Conservation (phyloP, 2,888 invertebrate genomes). For the Lamellibrachia satsuma region DNA sequence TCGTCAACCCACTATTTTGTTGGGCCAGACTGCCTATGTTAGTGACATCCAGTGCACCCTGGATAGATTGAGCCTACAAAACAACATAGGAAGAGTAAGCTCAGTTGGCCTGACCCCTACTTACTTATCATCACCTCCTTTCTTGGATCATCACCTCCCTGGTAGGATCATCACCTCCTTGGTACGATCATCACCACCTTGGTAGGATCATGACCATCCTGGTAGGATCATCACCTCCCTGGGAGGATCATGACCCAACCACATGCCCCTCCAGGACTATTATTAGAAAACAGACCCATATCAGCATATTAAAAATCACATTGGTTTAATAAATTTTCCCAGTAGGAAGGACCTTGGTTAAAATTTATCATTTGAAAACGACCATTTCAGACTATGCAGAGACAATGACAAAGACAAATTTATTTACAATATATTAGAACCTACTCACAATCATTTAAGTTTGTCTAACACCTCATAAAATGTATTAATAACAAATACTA, state of each 20-base stretch:
- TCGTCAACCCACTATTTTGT: conserved; percentile 14
- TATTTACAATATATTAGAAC: not conserved
- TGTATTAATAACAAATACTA: not conserved
- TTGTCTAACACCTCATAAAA: not conserved
- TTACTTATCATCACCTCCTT: not conserved
- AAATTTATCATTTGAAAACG: too few relatives aligned
- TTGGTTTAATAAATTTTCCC: not conserved
- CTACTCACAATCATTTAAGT: not conserved
- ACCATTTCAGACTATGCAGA: too few relatives aligned
- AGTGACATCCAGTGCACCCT: conserved; percentile 32
- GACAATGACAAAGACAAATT: too few relatives aligned
- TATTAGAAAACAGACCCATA: not conserved
- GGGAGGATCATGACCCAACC: not conserved
- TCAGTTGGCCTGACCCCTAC: not conserved
- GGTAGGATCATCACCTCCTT: not conserved
- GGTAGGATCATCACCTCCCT: not conserved
- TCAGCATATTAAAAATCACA: too few relatives aligned
- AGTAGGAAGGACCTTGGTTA: too few relatives aligned
- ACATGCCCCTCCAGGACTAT: not conserved
- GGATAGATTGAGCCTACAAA: conserved; percentile 34
- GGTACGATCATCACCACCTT: not conserved
- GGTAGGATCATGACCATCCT: too few relatives aligned
- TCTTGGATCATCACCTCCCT: not conserved
- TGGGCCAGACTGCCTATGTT: conserved; percentile 38
- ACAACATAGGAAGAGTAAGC: not conserved